phyloP scores from a whole-genome alignment of 2,888 invertebrate genomes.

The Laothoe populi region DNA sequence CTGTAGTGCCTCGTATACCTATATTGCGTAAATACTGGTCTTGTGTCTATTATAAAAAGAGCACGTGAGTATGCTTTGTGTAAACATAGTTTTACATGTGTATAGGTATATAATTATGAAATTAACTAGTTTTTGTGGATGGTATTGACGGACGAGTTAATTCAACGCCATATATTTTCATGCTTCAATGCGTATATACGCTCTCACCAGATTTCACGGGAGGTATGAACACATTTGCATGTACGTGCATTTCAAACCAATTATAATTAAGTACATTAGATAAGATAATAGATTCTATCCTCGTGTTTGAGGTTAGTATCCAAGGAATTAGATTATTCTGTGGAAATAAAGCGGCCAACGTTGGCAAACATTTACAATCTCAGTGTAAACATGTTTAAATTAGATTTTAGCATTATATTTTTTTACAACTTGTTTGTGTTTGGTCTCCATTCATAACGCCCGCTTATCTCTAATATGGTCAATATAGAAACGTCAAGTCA shows the following conservation, averaged over 20 bases:
- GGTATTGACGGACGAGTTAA: constrained; percentile 55
- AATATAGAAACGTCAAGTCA: constrained; percentile 4
- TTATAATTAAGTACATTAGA: constrained; percentile 71
- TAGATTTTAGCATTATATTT: constrained; percentile 10
- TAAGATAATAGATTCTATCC: constrained; percentile 57
- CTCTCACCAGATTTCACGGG: constrained; percentile 77
- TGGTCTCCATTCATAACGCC: constrained; percentile 2
- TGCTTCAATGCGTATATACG: constrained; percentile 60
- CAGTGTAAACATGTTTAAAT: constrained; percentile 22
- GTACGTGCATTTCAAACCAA: constrained; percentile 59
- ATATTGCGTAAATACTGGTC: background rate
- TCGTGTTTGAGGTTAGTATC: constrained; percentile 41
- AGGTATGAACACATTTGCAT: constrained; percentile 77
- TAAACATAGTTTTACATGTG: background rate
- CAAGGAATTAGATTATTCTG: constrained; percentile 43
- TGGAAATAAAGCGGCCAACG: constrained; percentile 24
- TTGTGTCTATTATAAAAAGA: background rate
- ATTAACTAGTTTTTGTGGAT: constrained; percentile 46
- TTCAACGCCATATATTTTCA: constrained; percentile 50
- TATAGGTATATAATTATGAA: constrained; percentile 33
- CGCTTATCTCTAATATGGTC: constrained; percentile 9
- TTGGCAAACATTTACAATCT: constrained; percentile 20
- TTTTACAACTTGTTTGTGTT: constrained; percentile 16
- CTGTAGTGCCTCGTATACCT: too few relatives aligned
- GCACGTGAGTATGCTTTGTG: background rate